Percentiles rank a stretch among this genome's conserved stretches.
phyloP scores from a whole-genome alignment of 2,797 vertebrate species.

The Malurus leucopterus region DNA sequence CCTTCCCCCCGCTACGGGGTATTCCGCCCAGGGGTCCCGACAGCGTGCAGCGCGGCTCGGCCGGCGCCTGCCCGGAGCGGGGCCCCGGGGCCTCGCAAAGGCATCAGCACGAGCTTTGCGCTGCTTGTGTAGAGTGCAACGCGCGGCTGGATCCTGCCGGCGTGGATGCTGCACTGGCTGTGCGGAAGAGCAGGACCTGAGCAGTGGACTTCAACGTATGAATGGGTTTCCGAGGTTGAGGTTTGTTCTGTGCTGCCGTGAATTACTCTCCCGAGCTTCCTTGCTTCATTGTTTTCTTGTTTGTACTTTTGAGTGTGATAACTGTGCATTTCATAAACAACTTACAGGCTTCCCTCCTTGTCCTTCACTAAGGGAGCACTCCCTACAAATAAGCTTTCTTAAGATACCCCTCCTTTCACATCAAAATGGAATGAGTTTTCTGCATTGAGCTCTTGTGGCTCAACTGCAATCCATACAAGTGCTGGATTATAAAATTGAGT shows the following conservation, averaged over 20 bases:
- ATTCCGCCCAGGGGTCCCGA: background rate
- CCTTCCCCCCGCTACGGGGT: background rate
- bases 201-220: accelerated
- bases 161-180: background rate
- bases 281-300: background rate
- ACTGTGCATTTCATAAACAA: background rate
- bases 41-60: background rate
- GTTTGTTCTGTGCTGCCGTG: background rate
- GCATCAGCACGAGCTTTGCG: accelerated
- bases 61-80: background rate
- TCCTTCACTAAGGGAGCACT: background rate
- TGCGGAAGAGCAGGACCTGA: background rate
- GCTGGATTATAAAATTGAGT: background rate
- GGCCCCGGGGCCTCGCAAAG: background rate
- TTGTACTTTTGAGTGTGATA: background rate
- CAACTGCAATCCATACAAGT: background rate
- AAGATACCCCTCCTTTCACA: background rate
- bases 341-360: background rate
- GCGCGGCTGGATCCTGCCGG: background rate
- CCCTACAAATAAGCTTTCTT: background rate
- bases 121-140: background rate
- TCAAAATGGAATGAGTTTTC: background rate
- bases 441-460: background rate
- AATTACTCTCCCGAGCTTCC: background rate
- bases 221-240: background rate